Evolutionary conservation across 2,888 invertebrate genomes (phyloP).

Genomic region (Synanthedon vespiformis): DNA sequence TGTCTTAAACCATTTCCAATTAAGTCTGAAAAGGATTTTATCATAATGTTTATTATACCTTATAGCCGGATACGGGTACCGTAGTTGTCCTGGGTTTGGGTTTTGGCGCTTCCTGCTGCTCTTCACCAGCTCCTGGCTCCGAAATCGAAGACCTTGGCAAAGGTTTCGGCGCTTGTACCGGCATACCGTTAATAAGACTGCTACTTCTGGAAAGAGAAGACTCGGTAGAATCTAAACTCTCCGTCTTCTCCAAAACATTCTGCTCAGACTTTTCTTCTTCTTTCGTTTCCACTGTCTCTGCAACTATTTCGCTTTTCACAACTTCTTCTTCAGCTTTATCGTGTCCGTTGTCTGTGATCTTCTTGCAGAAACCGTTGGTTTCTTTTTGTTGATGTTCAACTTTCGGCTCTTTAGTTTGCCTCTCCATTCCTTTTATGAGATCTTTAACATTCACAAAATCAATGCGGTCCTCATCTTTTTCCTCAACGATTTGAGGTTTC

Average conservation of each 20-base stretch:
- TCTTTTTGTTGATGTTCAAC: conserved; percentile 29
- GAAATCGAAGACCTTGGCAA: conserved; percentile 84
- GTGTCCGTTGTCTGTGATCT: conserved; percentile 42
- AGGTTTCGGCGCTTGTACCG: conserved; percentile 77
- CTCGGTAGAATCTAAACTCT: conserved; percentile 45
- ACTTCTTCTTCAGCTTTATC: conserved; percentile 20
- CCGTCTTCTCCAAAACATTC: conserved; percentile 29
- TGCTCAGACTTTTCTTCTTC: conserved; percentile 5
- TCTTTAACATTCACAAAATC: conserved; percentile 72
- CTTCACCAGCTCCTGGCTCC: conserved; percentile 71
- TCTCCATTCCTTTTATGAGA: conserved; percentile 74
- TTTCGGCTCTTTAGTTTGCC: conserved; percentile 32
- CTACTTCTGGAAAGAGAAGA: conserved; percentile 45
- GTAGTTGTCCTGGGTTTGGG: conserved; percentile 81
- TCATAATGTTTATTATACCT: conserved; percentile 65
- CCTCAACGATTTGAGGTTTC: conserved; percentile 29
- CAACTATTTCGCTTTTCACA: conserved; percentile 16
- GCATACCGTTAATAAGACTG: conserved; percentile 50
- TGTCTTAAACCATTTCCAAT: too few species aligned
- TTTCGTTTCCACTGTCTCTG: conserved; percentile 15
- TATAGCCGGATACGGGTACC: conserved; percentile 78
- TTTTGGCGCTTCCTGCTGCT: conserved; percentile 49
- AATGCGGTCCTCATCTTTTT: conserved; percentile 59
- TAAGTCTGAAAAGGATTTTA: too few species aligned
- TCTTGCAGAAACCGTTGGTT: conserved; percentile 52